Evolutionary conservation across 2,888 invertebrate genomes (phyloP), one percentile per base, ranked within the genome.

Genomic region (Alitta virens): DNA sequence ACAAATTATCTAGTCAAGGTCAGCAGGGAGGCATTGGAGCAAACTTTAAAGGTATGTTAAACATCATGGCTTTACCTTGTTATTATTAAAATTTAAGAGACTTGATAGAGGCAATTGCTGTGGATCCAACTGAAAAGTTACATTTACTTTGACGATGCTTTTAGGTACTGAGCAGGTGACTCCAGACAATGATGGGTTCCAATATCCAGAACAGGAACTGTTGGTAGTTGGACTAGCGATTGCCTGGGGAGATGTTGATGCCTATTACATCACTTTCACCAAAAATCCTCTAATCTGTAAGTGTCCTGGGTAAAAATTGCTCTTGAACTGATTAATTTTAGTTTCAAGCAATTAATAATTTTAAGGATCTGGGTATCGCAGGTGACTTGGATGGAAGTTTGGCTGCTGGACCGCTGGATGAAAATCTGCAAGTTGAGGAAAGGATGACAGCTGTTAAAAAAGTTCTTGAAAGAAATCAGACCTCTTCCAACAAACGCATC

Each of bases 201-300:
- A 5, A 33, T 33, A 33, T 33, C 33, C 33, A 2, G 71, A 67
- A 52, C 68, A 60, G 62, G 68, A 63, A 33, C 56, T 72, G 18
- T 51, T 71, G 23, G 64, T 82, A 24, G 78, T 78, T n/a, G 83
- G 83, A 23, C 18, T 82, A 51, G 76, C 81, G 14, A 73, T 83
- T 9, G 75, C 74, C 49, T 82, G 82, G 82, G 78, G 75, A 25
- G 70, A 74, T 64, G 72, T 74, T 18, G 80, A 81, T 68, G 76
- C 77, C 23, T 83, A 81, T 68, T 83, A 77, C 63, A 68, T 82
- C 40, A 38, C 60, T 7, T 46, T 63, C 38, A 53, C 60, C 3
- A 38, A 59, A 2, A 14, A 16, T 18, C 58, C 27, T 27, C 21
- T 23, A 18, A 9, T 26, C 2, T 54, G 63, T 55, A 23, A 55